Percentiles rank a stretch among this genome's conserved stretches.
phyloP scores from a whole-genome alignment of 2,888 invertebrate genomes.

The Gonocerus acuteangulatus region DNA sequence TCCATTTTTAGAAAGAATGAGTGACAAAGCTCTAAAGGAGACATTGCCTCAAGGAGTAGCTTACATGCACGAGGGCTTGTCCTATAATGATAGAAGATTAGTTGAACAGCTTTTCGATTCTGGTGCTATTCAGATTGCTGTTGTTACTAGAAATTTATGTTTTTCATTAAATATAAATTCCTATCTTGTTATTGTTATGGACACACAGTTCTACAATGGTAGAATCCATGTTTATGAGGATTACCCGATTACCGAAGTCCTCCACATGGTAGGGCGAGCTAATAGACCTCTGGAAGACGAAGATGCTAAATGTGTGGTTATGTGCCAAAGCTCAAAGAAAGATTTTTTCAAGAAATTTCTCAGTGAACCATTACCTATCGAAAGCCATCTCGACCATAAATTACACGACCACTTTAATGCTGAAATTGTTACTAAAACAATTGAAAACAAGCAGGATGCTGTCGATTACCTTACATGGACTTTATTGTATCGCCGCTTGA shows the following conservation, averaged over 20 bases:
- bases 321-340: constrained; percentile 96
- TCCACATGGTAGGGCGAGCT: constrained; percentile 96
- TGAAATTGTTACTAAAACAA: constrained; percentile 98
- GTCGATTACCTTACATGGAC: constrained; percentile 99
- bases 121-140: constrained; percentile 87
- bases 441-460: constrained; percentile 99
- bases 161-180: constrained; percentile 87
- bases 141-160: constrained; percentile 83
- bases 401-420: constrained; percentile 99
- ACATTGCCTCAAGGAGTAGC: constrained; percentile 92
- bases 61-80: constrained; percentile 92
- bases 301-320: constrained; percentile 87
- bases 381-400: constrained; percentile 95
- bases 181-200: constrained; percentile 94
- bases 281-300: constrained; percentile 87
- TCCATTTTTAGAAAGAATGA: constrained; percentile 78
- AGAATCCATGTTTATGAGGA: constrained; percentile 76
- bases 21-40: constrained; percentile 85
- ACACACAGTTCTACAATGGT: constrained; percentile 86
- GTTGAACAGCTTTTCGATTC: constrained; percentile 90
- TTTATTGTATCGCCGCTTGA: constrained; percentile 89
- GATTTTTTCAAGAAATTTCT: constrained; percentile 97
- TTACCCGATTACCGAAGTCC: constrained; percentile 92
- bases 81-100: constrained; percentile 71
- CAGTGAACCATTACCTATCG: constrained; percentile 92